Base-by-base conservation (phyloP, 2,888 invertebrate species). In the Bombylius discolor region DNA sequence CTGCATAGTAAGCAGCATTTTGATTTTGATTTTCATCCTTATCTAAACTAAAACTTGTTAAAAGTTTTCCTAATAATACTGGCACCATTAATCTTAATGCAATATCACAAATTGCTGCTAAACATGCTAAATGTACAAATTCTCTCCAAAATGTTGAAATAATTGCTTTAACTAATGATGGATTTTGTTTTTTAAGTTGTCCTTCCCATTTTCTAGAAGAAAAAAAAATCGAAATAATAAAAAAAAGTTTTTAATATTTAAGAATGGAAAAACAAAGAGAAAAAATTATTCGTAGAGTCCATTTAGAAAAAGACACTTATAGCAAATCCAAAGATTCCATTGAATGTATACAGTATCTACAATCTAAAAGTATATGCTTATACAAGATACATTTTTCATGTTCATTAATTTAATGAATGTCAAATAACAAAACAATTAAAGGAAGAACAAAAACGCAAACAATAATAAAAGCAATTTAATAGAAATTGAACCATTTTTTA, bases 1-100 rank as follows among this genome's bases (percentile, higher is more conserved):
- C 75, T 2, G 79, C 79, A 65, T 80, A 83, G 62, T 78, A 76
- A 13, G 81, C 70, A 0, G 84, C 84, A 0, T 81, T 47, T 9
- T 45, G 23, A 12, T 23, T 14, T 5, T 57, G 46, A 44, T 46
- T 13, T 45, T 46, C 39, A 44, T 32, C 36, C 42, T 51, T 44
- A 39, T 52, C 57, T 47, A 55, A 49, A 36, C 57, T 57, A 52
- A 64, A 64, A 51, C 58, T 62, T 32, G 52, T 44, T 42, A 64
- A 53, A 8, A 64, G 58, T 44, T 52, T 51, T 23, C 64, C 64
- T 9, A 64, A 49, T 12, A 64, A 51, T 36, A 63, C 53, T 50
- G 63, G 64, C 52, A 60, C 59, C 3, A 49, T 44, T 23, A 64
- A 52, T 52, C 63, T 53, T n/a, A 63, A 47, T 11, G 59, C 56